Conservation (phyloP, 1,140 invertebrate genomes). For the Globodera rostochiensis region DNA sequence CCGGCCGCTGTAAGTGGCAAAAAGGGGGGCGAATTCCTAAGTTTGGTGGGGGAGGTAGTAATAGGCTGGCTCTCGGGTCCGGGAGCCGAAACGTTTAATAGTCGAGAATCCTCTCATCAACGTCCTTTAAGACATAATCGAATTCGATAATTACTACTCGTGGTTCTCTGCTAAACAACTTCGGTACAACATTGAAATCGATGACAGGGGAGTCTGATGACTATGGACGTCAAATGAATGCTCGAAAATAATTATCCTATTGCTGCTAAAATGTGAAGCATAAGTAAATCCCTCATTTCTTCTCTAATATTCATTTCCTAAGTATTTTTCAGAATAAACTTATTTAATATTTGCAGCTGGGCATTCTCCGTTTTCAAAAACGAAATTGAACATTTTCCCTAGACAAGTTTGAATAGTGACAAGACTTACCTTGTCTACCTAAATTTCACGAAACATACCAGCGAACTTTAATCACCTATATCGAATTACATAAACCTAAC, state of each 20-base stretch:
- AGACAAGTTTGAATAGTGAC: too few species aligned
- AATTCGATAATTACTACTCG: conserved; percentile 65
- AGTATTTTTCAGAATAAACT: too few species aligned
- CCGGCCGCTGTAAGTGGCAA: conserved; percentile 54
- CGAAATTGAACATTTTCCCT: too few species aligned
- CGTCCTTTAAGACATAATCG: conserved; percentile 58
- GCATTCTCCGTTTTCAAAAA: too few species aligned
- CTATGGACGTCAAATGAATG: not conserved
- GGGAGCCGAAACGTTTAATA: too few species aligned
- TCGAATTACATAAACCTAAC: not conserved
- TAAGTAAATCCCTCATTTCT: not conserved
- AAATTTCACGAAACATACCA: not conserved
- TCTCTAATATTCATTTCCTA: too few species aligned
- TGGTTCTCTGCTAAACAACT: conserved; percentile 65
- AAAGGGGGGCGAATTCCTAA: too few species aligned
- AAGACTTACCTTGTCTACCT: not conserved
- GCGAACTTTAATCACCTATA: not conserved
- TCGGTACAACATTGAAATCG: conserved; percentile 65
- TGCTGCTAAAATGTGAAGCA: not conserved
- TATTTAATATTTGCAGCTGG: too few species aligned
- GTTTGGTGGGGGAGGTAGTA: too few species aligned
- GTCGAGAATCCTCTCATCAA: too few species aligned
- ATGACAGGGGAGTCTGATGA: conserved; percentile 39
- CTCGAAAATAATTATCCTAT: too few species aligned
- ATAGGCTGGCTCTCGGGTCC: not conserved